Evolutionary conservation across 2,888 invertebrate species (phyloP), one percentile per base, ranked within the genome.

Genomic region (Lucinisca nassula): DNA sequence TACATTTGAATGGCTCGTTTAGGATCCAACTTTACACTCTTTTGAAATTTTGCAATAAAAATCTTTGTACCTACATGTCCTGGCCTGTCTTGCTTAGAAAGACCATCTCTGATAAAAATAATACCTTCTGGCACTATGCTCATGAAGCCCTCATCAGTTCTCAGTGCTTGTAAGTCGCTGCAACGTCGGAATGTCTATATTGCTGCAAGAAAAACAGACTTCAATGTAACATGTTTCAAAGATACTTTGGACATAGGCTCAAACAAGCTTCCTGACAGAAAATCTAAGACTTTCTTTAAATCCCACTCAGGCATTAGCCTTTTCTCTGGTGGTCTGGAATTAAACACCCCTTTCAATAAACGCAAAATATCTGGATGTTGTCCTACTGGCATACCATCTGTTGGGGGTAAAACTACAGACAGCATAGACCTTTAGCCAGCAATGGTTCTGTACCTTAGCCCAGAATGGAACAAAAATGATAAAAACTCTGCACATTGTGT

Each of bases 131-230:
- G 61, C 37, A 81, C 72, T 30, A 82, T 77, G 32, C 35, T 77
- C 17, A 78, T 79, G 21, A 21, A 24, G n/a, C 77, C 80, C 73
- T 80, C 73, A 21, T 80, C 85, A 0, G 75, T 21, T 30, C 72
- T 55, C 35, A 85, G 55, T 14, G 85, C 49, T 38, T 85, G 85
- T 40, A 81, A 40, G 37, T 85, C 81, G 40, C 85, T 77, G 55
- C 76, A 73, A 32, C 81, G 51, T 38, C 85, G 38, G 24, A 81
- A 81, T n/a, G 80, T 77, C 30, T 81, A 77, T 21, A 81, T 73
- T 24, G 81, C 76, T n/a, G 72, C 14, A 37, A 85, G 73, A 55
- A 84, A 84, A 67, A 55, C 55, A 55, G 77, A 12, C 55, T 77
- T 55, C 35, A 12, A 58, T 8, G 77, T 55, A 12, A 77, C 2